Evolutionary conservation across 2,113 vertebrate species (phyloP).

Genomic region (Ciconia stormi): DNA sequence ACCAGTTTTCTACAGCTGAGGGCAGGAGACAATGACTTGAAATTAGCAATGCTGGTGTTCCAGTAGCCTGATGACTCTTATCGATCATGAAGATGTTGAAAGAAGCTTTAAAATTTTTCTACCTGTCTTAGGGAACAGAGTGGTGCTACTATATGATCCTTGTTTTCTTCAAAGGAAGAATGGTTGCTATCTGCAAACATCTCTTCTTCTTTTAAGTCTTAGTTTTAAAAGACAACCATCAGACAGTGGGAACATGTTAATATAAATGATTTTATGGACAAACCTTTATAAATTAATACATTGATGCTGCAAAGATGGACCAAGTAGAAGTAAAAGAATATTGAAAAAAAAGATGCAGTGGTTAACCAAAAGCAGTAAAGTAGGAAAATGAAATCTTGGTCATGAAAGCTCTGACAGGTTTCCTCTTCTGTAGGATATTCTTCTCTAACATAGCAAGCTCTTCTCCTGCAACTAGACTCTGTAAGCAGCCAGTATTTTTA

Average conservation of each 20-base stretch:
- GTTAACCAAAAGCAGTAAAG: not conserved
- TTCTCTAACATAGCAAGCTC: not conserved
- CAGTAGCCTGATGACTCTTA: not conserved
- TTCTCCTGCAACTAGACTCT: not conserved
- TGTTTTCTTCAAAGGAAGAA: not conserved
- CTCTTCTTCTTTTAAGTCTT: not conserved
- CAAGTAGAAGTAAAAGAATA: not conserved
- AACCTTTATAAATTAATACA: not conserved
- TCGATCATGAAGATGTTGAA: not conserved
- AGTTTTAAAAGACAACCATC: not conserved
- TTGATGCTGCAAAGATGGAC: not conserved
- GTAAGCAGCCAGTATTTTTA: not conserved
- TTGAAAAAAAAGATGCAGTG: not conserved
- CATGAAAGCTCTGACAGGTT: not conserved
- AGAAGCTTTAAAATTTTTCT: not conserved
- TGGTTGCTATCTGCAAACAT: not conserved
- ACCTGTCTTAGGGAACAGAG: not conserved
- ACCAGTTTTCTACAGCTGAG: not conserved
- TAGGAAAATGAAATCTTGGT: not conserved
- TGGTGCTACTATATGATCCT: not conserved
- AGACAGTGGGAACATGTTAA: not conserved
- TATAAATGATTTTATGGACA: not conserved
- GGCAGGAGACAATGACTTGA: not conserved
- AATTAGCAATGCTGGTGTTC: not conserved
- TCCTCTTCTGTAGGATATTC: not conserved